These are phyloP conservation scores for Nibea coibor DNA, from an alignment of 2,113 vertebrate species.

Conservation along the genomic window DNA sequence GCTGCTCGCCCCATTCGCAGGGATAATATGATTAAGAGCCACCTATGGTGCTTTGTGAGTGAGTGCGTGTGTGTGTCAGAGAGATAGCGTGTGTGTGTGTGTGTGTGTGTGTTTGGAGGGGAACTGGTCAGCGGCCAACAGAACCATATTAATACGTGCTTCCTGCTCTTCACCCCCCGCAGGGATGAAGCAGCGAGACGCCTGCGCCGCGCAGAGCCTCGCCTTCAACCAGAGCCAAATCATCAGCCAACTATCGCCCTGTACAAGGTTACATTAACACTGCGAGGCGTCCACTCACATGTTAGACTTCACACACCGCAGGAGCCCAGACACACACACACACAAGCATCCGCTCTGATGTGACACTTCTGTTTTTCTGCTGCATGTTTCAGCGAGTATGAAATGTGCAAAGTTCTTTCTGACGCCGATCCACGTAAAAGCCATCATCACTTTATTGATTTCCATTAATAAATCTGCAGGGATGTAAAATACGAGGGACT, in stretches of 20 bases:
- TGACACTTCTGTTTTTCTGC: too few relatives aligned
- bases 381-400: too few relatives aligned
- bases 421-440: conserved; percentile 19
- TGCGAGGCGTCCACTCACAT: conserved; percentile 19
- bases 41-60: conserved; percentile 50
- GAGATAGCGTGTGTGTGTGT: conserved; percentile 21
- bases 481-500: conserved; percentile 31
- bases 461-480: conserved; percentile 25
- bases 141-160: conserved; percentile 61
- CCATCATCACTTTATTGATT: conserved; percentile 36
- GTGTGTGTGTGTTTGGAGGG: conserved; percentile 36
- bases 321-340: not conserved
- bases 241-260: conserved; percentile 53
- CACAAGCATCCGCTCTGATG: not conserved
- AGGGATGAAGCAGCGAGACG: conserved; percentile 12
- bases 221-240: conserved; percentile 62
- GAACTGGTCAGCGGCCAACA: conserved; percentile 77
- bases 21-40: conserved; percentile 76
- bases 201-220: conserved; percentile 30
- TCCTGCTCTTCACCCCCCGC: conserved; percentile 41
- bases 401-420: not conserved
- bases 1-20: conserved; percentile 52
- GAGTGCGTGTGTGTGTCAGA: not conserved
- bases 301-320: not conserved
- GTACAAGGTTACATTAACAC: conserved; percentile 66